phyloP scores from a whole-genome alignment of 2,113 vertebrate genomes.

The Bungarus multicinctus region DNA sequence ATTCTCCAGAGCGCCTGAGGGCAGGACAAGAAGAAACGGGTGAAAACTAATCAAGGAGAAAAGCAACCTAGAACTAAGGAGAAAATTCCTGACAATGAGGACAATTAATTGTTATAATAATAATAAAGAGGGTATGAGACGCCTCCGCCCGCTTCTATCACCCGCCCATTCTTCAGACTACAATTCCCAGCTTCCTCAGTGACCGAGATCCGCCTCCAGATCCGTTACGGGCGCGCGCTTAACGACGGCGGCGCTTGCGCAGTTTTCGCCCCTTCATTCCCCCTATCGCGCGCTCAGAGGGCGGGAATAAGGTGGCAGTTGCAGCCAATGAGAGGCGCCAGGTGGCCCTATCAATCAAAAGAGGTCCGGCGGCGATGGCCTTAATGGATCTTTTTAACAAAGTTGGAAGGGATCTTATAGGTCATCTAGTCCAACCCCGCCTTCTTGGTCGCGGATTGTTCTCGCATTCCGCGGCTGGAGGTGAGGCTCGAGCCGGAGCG shows the following conservation, averaged over 20 bases:
- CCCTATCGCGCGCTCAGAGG: neutral
- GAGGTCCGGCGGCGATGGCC: neutral
- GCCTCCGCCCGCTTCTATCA: neutral
- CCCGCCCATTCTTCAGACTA: neutral
- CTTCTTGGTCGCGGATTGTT: too few species aligned
- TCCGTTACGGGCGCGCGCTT: neutral
- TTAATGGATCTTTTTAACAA: too few species aligned
- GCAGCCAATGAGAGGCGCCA: neutral
- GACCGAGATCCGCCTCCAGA: neutral
- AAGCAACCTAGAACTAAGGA: too few species aligned
- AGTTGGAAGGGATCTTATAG: too few species aligned
- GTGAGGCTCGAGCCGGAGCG: neutral
- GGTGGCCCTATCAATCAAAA: neutral
- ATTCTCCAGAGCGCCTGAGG: too few species aligned
- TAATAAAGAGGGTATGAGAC: neutral
- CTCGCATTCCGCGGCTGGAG: neutral
- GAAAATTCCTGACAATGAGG: too few species aligned
- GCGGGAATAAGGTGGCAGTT: neutral
- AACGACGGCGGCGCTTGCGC: neutral
- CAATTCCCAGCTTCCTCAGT: neutral
- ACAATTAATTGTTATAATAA: too few species aligned
- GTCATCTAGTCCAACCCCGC: too few species aligned
- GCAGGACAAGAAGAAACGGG: too few species aligned
- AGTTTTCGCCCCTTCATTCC: fast-evolving
- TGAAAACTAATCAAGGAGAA: too few species aligned